Conservation (phyloP, 1,140 invertebrate species). For the Cyphomyrmex costatus region DNA sequence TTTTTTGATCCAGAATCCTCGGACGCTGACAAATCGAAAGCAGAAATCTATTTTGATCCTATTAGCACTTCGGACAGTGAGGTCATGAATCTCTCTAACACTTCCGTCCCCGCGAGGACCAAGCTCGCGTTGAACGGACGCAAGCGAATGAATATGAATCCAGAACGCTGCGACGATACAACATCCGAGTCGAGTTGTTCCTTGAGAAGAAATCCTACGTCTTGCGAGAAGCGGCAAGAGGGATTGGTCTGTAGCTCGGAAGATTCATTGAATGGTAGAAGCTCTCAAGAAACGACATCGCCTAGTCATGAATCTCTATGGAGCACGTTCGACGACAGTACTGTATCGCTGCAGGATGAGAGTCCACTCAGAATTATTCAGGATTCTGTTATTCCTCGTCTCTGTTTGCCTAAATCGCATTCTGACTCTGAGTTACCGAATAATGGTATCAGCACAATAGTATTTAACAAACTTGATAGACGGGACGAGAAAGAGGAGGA, state of each 20-base stretch:
- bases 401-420: constrained; percentile 75
- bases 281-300: constrained; percentile 81
- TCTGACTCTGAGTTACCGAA: constrained; percentile 80
- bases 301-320: constrained; percentile 82
- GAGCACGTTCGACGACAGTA: constrained; percentile 83
- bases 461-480: neutral
- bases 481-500: neutral
- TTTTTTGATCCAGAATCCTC: constrained; percentile 87
- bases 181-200: constrained; percentile 79
- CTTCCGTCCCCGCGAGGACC: neutral
- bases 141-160: constrained; percentile 12
- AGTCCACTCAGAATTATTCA: constrained; percentile 26
- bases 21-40: constrained; percentile 79
- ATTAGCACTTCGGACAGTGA: constrained; percentile 78
- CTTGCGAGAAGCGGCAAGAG: constrained; percentile 20
- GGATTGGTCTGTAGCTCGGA: constrained; percentile 71
- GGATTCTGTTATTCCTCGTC: neutral
- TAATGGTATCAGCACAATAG: neutral
- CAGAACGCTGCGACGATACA: constrained; percentile 70
- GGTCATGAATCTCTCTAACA: constrained; percentile 54
- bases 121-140: neutral
- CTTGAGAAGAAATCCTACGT: constrained; percentile 33
- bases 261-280: constrained; percentile 76
- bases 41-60: constrained; percentile 79
- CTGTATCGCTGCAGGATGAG: constrained; percentile 80